Evolutionary conservation across 2,797 vertebrate species (phyloP).

Genomic region (Clarias pachynema): DNA sequence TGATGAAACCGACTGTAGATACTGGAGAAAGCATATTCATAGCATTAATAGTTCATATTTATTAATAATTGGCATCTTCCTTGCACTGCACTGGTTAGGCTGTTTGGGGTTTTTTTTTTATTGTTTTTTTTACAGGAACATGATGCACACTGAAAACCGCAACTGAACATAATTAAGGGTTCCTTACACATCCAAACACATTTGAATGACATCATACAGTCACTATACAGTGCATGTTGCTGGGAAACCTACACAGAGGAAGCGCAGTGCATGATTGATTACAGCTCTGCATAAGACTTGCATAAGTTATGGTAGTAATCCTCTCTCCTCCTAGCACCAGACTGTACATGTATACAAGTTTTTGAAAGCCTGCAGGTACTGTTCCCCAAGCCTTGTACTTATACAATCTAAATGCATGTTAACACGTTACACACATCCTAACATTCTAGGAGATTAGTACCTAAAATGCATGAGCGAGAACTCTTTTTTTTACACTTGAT

Average conservation of each 20-base stretch:
- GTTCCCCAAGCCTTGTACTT: background rate
- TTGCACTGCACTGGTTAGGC: no score
- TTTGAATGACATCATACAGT: background rate
- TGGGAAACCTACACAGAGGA: background rate
- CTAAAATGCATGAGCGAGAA: slow-evolving; percentile 13
- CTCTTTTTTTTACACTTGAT: background rate
- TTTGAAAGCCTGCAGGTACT: background rate
- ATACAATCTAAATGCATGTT: background rate
- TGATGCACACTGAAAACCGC: background rate
- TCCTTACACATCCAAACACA: background rate
- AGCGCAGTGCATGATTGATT: background rate
- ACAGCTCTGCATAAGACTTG: background rate
- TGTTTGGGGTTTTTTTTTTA: no score
- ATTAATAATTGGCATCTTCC: background rate
- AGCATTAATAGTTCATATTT: background rate
- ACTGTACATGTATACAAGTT: background rate
- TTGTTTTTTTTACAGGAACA: background rate
- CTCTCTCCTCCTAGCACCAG: background rate
- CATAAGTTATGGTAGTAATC: background rate
- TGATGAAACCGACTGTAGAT: background rate
- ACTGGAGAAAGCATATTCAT: background rate
- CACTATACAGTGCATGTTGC: background rate
- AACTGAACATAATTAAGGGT: background rate
- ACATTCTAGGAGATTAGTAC: background rate
- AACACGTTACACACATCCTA: background rate